Percentiles rank a stretch among this genome's conserved stretches.
Evolutionary conservation across 2,888 invertebrate species (phyloP).

Genomic region (Gibbula magus): DNA sequence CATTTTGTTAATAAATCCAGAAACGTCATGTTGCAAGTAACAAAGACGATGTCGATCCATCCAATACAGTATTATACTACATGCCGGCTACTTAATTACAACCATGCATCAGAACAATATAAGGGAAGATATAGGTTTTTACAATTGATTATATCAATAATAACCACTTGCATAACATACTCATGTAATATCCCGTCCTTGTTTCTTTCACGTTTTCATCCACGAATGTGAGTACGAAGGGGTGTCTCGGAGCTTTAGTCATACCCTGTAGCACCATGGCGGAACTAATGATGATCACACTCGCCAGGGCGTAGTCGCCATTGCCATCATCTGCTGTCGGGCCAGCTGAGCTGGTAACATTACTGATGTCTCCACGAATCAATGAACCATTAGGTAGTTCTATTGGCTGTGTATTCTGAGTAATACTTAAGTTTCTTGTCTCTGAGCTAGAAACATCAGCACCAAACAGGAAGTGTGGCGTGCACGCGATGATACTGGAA

Average conservation of each 20-base stretch:
- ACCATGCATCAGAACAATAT: no score
- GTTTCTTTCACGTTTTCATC: conserved; percentile 52
- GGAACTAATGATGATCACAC: conserved; percentile 43
- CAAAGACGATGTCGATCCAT: no score
- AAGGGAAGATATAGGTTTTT: no score
- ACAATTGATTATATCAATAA: no score
- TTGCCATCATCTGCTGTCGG: neutral
- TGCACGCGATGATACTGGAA: conserved; percentile 46
- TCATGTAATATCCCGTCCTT: conserved; percentile 53
- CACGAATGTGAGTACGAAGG: conserved; percentile 48
- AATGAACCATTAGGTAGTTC: neutral
- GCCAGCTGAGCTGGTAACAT: neutral
- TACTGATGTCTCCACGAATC: neutral
- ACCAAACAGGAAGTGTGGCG: conserved; percentile 45
- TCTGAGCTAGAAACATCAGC: neutral
- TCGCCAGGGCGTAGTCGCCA: conserved; percentile 23
- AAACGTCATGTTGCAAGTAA: no score
- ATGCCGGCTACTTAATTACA: no score
- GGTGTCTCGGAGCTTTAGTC: conserved; percentile 46
- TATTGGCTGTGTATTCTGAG: neutral
- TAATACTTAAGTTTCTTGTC: neutral
- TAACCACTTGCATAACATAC: conserved; percentile 26
- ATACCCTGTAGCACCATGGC: conserved; percentile 56
- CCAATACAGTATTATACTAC: no score
- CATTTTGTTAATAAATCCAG: no score